These are phyloP conservation scores for Psephotus haematonotus DNA, from an alignment of 2,113 vertebrate genomes.

Conservation along the genomic window DNA sequence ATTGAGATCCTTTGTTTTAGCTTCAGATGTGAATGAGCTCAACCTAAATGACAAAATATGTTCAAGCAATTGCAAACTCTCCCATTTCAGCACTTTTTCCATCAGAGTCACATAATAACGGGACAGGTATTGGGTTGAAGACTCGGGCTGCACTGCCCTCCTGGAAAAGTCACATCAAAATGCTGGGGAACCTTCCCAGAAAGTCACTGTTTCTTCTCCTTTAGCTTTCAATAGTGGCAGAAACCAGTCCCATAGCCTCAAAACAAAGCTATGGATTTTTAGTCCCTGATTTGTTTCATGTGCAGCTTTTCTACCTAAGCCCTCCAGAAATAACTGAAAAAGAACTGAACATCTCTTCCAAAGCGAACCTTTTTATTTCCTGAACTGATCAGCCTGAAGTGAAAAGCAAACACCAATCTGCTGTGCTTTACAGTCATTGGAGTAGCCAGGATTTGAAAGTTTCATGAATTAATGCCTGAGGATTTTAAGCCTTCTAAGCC, in stretches of 20 bases:
- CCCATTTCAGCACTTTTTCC: neutral
- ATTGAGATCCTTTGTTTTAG: neutral
- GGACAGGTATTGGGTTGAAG: neutral
- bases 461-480: conserved; percentile 32
- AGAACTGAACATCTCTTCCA: neutral
- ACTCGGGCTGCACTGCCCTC: neutral
- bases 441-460: conserved; percentile 2
- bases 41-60: neutral
- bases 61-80: conserved; percentile 4
- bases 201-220: neutral
- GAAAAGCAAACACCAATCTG: neutral
- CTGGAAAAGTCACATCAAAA: neutral
- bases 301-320: neutral
- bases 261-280: conserved; percentile 5
- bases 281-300: neutral
- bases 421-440: neutral
- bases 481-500: conserved; percentile 37
- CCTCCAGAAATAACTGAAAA: neutral
- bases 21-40: conserved; percentile 1
- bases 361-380: conserved; percentile 7
- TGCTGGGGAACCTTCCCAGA: neutral
- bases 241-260: neutral
- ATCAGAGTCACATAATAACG: neutral
- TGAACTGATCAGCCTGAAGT: neutral
- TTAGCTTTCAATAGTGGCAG: neutral